These are phyloP conservation scores for Bursaphelenchus mucronatus DNA, from an alignment of 1,140 invertebrate genomes.

Conservation along the genomic window DNA sequence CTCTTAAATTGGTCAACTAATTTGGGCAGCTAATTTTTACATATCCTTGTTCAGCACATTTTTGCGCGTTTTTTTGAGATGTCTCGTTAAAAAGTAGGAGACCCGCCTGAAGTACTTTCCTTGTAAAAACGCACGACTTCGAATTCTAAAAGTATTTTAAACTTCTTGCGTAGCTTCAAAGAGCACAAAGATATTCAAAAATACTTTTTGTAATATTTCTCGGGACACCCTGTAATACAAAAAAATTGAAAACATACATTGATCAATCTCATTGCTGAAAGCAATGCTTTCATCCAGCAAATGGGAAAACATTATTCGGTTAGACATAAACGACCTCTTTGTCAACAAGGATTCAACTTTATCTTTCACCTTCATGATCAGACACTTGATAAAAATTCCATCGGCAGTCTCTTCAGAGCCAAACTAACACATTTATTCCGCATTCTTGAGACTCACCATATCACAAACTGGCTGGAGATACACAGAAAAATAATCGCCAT, in stretches of 20 bases:
- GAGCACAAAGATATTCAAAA: no score
- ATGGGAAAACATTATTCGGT: slow-evolving; percentile 34
- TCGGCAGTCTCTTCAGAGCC: slow-evolving; percentile 15
- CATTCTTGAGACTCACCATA: slow-evolving; percentile 19
- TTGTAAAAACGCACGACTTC: no score
- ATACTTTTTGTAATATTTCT: no score
- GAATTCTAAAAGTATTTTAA: no score
- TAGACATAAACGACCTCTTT: slow-evolving; percentile 24
- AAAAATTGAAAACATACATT: slow-evolving; percentile 13
- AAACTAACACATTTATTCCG: slow-evolving; percentile 11
- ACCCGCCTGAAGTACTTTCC: no score
- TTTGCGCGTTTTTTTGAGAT: no score
- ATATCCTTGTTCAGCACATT: no score
- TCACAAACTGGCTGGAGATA: slow-evolving; percentile 34
- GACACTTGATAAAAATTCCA: slow-evolving; percentile 28
- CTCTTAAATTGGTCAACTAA: no score
- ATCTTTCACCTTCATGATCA: slow-evolving; percentile 25
- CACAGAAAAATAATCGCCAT: slow-evolving; percentile 41
- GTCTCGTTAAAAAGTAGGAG: no score
- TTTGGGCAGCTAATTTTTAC: no score
- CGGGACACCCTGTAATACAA: no score
- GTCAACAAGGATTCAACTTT: slow-evolving; percentile 25
- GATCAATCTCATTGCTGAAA: slow-evolving; percentile 39
- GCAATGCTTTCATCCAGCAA: slow-evolving; percentile 41
- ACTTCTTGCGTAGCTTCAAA: no score